These are phyloP conservation scores for Oreortyx pictus DNA, from an alignment of 2,797 vertebrate species.

Conservation along the genomic window DNA sequence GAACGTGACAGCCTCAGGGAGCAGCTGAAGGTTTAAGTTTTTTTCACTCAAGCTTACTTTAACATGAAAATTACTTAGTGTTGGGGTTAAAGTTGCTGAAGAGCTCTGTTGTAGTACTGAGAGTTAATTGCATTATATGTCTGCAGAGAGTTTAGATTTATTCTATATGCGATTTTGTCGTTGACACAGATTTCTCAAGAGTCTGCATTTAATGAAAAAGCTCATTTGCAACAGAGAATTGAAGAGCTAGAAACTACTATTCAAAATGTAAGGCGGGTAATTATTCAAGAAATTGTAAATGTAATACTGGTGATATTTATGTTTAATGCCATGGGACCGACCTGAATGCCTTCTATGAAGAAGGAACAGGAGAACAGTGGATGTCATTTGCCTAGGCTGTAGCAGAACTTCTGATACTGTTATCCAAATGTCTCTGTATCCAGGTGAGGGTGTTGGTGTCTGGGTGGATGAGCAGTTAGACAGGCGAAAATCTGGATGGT, in stretches of 20 bases:
- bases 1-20: slow-evolving; percentile 83
- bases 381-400: background rate
- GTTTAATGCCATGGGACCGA: background rate
- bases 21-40: slow-evolving; percentile 81
- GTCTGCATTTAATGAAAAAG: slow-evolving; percentile 82
- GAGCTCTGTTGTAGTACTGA: background rate
- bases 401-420: background rate
- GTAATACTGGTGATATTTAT: background rate
- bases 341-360: background rate
- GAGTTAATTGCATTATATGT: background rate
- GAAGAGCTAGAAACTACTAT: slow-evolving; percentile 83
- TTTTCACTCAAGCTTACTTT: background rate
- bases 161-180: background rate
- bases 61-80: background rate
- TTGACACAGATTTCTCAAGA: slow-evolving; percentile 84
- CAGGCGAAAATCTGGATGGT: background rate
- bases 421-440: background rate
- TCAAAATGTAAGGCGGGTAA: slow-evolving; percentile 75
- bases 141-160: background rate
- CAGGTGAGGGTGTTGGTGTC: background rate
- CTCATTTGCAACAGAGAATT: slow-evolving; percentile 84
- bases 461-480: background rate
- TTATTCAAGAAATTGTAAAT: background rate
- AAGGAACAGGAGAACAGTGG: background rate
- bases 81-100: background rate